A percentile compares a stretch with the other conserved stretches of the same genome.
Conservation (phyloP, 2,797 vertebrate species). For the Pseudochirops cupreus region DNA sequence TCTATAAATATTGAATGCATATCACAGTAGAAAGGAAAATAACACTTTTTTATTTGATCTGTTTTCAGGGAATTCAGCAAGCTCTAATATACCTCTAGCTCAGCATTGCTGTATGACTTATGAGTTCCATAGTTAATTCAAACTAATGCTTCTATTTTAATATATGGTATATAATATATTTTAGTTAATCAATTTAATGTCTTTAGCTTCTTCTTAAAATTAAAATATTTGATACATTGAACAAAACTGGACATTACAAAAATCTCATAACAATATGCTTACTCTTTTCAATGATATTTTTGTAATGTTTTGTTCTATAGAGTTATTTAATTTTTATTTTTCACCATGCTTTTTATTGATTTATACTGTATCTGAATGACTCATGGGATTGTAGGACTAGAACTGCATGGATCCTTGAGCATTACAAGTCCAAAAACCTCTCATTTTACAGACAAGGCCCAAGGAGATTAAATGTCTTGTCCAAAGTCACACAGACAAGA, state of each 20-base stretch:
- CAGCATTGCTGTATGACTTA: background rate
- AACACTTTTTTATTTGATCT: background rate
- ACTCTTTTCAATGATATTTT: background rate
- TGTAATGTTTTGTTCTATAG: background rate
- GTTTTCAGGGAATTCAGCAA: background rate
- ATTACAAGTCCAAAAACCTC: background rate
- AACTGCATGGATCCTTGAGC: background rate
- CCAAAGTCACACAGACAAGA: background rate
- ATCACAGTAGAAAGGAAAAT: background rate
- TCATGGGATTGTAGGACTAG: background rate
- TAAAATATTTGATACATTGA: background rate
- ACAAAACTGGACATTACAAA: background rate
- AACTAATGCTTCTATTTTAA: background rate
- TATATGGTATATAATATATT: background rate
- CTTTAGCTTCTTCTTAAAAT: background rate
- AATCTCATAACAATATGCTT: background rate
- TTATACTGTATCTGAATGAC: background rate
- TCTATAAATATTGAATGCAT: background rate
- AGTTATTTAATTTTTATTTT: background rate
- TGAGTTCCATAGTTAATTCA: background rate
- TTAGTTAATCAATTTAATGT: background rate
- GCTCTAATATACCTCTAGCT: background rate
- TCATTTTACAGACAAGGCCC: background rate
- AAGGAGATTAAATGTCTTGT: background rate
- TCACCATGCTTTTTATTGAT: background rate